Evolutionary conservation across 2,888 invertebrate genomes (phyloP).

Genomic region (Caenorhabditis sp.): DNA sequence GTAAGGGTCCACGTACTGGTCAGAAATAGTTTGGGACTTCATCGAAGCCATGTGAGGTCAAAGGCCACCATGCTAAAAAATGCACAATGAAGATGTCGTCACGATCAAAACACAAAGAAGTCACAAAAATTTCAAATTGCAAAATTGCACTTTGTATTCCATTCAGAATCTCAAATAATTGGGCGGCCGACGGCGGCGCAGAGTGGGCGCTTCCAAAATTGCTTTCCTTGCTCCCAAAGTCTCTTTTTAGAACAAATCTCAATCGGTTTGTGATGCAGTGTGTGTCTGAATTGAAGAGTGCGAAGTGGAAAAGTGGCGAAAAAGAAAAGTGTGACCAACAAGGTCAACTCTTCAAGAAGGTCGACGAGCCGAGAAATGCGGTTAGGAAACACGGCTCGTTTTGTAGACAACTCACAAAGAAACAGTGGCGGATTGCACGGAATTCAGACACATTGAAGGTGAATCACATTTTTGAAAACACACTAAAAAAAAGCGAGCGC

Average conservation of each 20-base stretch:
- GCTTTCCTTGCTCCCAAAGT: conserved; percentile 20
- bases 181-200: not conserved
- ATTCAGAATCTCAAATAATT: conserved; percentile 25
- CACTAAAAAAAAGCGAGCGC: too few relatives aligned
- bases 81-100: conserved; percentile 3
- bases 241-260: conserved; percentile 29
- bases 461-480: too few relatives aligned
- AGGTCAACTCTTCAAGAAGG: conserved; percentile 40
- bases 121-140: too few relatives aligned
- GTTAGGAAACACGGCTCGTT: conserved; percentile 8
- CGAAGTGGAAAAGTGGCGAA: conserved; percentile 9
- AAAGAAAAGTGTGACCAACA: conserved; percentile 42
- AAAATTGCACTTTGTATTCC: conserved; percentile 35
- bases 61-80: conserved; percentile 11
- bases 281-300: conserved; percentile 40
- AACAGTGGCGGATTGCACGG: not conserved
- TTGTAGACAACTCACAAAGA: conserved; percentile 7
- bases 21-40: conserved; percentile 21
- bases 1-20: conserved; percentile 40
- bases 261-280: conserved; percentile 40
- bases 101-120: conserved; percentile 45
- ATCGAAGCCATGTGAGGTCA: conserved; percentile 4
- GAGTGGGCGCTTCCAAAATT: conserved; percentile 22
- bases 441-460: too few relatives aligned
- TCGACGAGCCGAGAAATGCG: conserved; percentile 12